Percentiles rank a stretch among this genome's conserved stretches.
These are phyloP conservation scores for Triops longicaudatus DNA, from an alignment of 1,140 invertebrate genomes.

Conservation along the genomic window DNA sequence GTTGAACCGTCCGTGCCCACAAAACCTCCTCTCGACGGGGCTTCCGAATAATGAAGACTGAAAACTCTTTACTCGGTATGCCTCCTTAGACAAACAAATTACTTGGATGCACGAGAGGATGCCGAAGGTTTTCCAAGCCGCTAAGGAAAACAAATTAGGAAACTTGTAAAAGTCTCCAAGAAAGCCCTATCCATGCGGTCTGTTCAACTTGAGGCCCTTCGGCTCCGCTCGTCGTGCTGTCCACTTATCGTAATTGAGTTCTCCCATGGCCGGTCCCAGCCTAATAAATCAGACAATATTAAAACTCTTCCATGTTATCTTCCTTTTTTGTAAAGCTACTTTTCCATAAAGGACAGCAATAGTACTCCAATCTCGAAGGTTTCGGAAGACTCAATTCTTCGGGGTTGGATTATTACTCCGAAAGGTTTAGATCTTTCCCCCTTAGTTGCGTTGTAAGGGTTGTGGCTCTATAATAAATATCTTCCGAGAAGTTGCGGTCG, in stretches of 20 bases:
- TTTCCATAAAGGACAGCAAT: too few species aligned
- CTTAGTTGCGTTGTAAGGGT: too few species aligned
- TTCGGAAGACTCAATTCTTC: too few species aligned
- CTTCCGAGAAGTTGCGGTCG: too few species aligned
- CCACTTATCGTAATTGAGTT: slow-evolving; percentile 10
- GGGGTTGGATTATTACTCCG: too few species aligned
- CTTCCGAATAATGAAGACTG: neutral
- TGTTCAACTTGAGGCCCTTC: neutral
- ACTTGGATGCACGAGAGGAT: neutral
- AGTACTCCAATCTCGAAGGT: too few species aligned
- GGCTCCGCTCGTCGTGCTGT: neutral
- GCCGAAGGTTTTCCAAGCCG: neutral
- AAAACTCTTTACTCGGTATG: slow-evolving; percentile 2
- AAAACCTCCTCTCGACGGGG: neutral
- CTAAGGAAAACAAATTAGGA: neutral
- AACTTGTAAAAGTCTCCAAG: neutral
- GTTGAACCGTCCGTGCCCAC: neutral
- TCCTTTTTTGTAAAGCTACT: neutral
- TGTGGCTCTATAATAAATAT: too few species aligned
- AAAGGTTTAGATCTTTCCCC: too few species aligned
- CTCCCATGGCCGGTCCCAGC: neutral
- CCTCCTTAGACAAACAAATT: neutral
- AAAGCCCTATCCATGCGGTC: neutral
- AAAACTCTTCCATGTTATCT: neutral
- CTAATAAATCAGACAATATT: neutral